Conservation (phyloP, 2,113 vertebrate genomes). For the Odontesthes bonariensis region DNA sequence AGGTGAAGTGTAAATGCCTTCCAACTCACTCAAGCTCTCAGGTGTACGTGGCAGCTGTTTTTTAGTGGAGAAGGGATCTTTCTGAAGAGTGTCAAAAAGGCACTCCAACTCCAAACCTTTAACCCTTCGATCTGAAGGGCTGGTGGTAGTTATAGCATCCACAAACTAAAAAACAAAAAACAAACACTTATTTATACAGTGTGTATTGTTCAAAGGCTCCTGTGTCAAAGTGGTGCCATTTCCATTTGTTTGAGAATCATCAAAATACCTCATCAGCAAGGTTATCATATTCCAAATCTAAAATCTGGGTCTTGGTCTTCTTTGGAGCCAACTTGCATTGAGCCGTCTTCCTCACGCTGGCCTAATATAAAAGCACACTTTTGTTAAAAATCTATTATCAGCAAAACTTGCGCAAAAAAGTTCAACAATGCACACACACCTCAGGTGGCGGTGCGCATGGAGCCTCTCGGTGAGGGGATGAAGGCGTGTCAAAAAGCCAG, state of each 20-base stretch:
- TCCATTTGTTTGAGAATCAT: background rate
- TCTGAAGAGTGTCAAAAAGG: slow-evolving; percentile 75
- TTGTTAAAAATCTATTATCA: background rate
- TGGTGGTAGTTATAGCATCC: slow-evolving; percentile 74
- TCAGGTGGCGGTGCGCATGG: background rate
- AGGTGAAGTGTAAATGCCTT: background rate
- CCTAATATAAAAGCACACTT: slow-evolving; percentile 24
- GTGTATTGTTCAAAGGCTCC: background rate
- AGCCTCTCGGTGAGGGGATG: slow-evolving; percentile 6
- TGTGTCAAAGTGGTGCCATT: background rate
- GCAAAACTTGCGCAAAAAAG: too few relatives aligned
- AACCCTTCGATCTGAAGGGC: slow-evolving; percentile 55
- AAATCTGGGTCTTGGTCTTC: slow-evolving; percentile 54
- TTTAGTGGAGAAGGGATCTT: slow-evolving; percentile 86
- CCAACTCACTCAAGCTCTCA: slow-evolving; percentile 89
- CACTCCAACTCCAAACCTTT: slow-evolving; percentile 78
- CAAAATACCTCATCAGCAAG: slow-evolving; percentile 74
- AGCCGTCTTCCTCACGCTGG: slow-evolving; percentile 16
- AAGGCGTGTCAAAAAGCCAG: slow-evolving; percentile 59
- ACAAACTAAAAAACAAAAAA: slow-evolving; percentile 82
- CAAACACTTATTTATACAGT: background rate
- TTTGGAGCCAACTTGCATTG: slow-evolving; percentile 5
- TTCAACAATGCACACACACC: too few relatives aligned
- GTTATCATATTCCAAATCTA: slow-evolving; percentile 76
- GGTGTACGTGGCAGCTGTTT: slow-evolving; percentile 89